phyloP scores from a whole-genome alignment of 2,888 invertebrate genomes.

The Cataglyphis cursor region DNA sequence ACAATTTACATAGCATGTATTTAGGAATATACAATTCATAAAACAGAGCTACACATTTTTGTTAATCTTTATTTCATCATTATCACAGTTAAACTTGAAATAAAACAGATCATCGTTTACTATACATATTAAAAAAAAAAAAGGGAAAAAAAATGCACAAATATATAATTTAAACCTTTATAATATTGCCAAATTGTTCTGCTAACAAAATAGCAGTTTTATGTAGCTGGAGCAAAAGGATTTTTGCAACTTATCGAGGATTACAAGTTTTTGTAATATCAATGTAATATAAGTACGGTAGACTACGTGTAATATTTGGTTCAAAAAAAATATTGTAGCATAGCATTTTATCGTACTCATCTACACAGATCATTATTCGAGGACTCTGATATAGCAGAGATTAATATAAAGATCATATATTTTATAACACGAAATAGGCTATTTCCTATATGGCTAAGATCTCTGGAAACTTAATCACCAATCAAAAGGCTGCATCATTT shows the following conservation, averaged over 20 bases:
- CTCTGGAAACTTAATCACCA: conserved; percentile 36
- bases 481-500: conserved; percentile 30
- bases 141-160: neutral
- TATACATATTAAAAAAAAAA: conserved; percentile 51
- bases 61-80: conserved; percentile 67
- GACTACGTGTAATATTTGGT: conserved; percentile 48
- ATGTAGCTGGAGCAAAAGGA: conserved; percentile 30
- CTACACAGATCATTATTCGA: conserved; percentile 28
- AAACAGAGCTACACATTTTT: conserved; percentile 1
- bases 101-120: conserved; percentile 65
- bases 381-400: conserved; percentile 33
- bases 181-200: conserved; percentile 31
- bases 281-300: conserved; percentile 24
- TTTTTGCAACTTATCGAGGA: conserved; percentile 37
- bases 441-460: conserved; percentile 46
- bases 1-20: conserved; percentile 3
- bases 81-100: conserved; percentile 82
- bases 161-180: conserved; percentile 29
- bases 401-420: conserved; percentile 44
- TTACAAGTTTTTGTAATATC: conserved; percentile 30
- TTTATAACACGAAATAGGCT: conserved; percentile 40
- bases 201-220: conserved; percentile 59
- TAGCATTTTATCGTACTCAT: conserved; percentile 29
- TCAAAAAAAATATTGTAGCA: conserved; percentile 48
- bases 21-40: neutral